These are phyloP conservation scores for Porites evermanni DNA, from an alignment of 92 coral and sea anemone species.

Conservation along the genomic window DNA sequence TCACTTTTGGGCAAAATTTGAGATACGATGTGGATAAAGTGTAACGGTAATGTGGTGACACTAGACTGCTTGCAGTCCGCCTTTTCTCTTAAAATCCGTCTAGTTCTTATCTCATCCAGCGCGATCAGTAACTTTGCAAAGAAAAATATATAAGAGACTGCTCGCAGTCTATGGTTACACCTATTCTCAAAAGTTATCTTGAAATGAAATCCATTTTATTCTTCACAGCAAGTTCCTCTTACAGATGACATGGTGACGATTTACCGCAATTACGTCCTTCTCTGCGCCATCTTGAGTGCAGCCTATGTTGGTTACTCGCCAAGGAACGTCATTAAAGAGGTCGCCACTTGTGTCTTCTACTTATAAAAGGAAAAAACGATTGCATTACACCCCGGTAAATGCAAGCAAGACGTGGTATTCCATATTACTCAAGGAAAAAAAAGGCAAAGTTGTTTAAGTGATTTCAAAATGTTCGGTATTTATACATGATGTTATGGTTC, in stretches of 20 bases:
- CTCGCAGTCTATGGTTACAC: background rate
- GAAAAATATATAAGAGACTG: background rate
- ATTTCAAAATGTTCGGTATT: too few species aligned
- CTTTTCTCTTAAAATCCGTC: too few species aligned
- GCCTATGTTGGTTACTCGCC: background rate
- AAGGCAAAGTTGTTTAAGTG: too few species aligned
- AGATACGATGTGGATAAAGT: too few species aligned
- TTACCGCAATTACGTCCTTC: slow-evolving; percentile 33
- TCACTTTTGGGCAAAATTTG: too few species aligned
- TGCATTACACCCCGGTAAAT: background rate
- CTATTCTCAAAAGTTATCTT: background rate
- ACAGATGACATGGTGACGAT: slow-evolving; percentile 42
- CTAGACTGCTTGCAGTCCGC: too few species aligned
- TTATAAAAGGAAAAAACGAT: background rate
- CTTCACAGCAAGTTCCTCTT: slow-evolving; percentile 1
- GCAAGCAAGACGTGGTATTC: background rate
- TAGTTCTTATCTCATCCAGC: too few species aligned
- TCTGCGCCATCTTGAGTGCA: background rate
- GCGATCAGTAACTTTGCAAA: too few species aligned
- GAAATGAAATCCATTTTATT: background rate
- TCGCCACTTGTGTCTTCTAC: background rate
- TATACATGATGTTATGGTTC: too few species aligned
- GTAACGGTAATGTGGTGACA: too few species aligned
- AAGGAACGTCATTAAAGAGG: slow-evolving; percentile 1
- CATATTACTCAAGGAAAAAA: too few species aligned